These are phyloP conservation scores for Alectoris magna DNA, from an alignment of 2,797 vertebrate species.

Conservation along the genomic window DNA sequence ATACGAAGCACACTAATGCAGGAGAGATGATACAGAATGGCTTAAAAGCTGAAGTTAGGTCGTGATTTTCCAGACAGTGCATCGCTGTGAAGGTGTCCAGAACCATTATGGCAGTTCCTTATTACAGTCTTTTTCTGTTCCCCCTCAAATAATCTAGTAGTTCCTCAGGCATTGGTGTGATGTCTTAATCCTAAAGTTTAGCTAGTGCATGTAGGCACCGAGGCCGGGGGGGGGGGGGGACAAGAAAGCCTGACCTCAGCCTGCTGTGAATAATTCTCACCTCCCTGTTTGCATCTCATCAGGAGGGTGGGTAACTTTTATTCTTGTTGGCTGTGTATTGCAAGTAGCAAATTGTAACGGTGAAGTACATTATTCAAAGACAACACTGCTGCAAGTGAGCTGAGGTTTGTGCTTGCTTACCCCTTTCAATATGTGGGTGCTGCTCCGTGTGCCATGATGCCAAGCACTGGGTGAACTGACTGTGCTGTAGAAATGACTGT, in stretches of 20 bases:
- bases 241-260: neutral
- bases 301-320: neutral
- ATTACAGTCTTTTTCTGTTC: neutral
- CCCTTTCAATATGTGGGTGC: fast-evolving
- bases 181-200: neutral
- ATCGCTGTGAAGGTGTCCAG: neutral
- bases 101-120: neutral
- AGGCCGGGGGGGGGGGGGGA: neutral
- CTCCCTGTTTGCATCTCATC: neutral
- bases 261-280: neutral
- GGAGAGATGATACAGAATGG: neutral
- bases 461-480: fast-evolving
- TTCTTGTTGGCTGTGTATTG: neutral
- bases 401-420: neutral
- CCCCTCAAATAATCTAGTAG: neutral
- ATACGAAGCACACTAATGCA: neutral
- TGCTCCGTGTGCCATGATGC: fast-evolving
- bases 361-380: fast-evolving
- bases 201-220: neutral
- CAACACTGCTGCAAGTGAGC: fast-evolving
- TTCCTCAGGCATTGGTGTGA: neutral
- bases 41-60: neutral
- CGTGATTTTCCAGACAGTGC: neutral
- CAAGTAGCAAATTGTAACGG: neutral
- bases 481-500: neutral